These are phyloP conservation scores for Bombus difficillimus DNA, from an alignment of 1,140 invertebrate species.

Conservation along the genomic window DNA sequence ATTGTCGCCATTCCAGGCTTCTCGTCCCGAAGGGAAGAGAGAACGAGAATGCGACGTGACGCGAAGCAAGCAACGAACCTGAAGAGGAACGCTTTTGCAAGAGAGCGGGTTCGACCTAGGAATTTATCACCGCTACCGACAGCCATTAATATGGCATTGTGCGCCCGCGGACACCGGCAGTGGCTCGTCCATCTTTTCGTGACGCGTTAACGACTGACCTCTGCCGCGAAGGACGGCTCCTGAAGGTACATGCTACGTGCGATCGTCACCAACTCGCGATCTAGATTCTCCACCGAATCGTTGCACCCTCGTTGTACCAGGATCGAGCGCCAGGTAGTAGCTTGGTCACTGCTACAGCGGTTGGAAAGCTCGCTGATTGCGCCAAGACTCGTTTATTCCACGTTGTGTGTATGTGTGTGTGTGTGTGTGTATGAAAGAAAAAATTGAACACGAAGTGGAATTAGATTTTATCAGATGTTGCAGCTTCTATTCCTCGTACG, in stretches of 20 bases:
- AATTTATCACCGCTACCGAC: slow-evolving; percentile 80
- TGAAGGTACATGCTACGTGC: slow-evolving; percentile 25
- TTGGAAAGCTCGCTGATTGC: no score
- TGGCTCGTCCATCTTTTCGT: slow-evolving; percentile 72
- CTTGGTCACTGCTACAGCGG: no score
- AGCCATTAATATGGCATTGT: slow-evolving; percentile 79
- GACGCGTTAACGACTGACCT: slow-evolving; percentile 73
- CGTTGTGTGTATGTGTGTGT: no score
- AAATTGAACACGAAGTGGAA: no score
- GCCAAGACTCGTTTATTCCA: no score
- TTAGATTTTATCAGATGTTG: no score
- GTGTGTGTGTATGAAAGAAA: no score
- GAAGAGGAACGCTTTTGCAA: slow-evolving; percentile 46
- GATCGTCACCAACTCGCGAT: slow-evolving; percentile 41
- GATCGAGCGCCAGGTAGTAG: background rate
- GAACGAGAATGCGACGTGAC: slow-evolving; percentile 29
- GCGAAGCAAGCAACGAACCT: slow-evolving; percentile 1
- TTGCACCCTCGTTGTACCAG: background rate
- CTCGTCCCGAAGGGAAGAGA: slow-evolving; percentile 53
- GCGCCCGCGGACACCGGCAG: slow-evolving; percentile 67
- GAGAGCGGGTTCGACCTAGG: slow-evolving; percentile 66
- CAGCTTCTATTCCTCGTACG: no score
- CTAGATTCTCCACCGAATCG: slow-evolving; percentile 44
- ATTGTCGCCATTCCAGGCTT: slow-evolving; percentile 73
- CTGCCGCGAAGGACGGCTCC: slow-evolving; percentile 55